phyloP scores from a whole-genome alignment of 2,113 vertebrate species.

The Noctilio leporinus region DNA sequence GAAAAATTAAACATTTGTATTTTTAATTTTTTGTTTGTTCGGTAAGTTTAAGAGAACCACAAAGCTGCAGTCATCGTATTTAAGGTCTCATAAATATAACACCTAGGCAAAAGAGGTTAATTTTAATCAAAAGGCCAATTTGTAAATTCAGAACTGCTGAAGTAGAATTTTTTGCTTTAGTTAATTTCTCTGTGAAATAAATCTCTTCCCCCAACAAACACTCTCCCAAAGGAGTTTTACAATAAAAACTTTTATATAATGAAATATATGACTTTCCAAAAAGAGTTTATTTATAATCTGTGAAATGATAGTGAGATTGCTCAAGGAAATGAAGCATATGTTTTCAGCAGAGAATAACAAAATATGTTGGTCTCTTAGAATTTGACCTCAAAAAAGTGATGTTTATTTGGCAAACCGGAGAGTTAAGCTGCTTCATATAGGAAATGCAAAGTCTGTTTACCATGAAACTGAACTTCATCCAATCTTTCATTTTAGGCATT shows the following conservation, averaged over 20 bases:
- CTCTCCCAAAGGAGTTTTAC: background rate
- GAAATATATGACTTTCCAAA: background rate
- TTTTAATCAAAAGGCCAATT: slow-evolving; percentile 47
- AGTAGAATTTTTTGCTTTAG: slow-evolving; percentile 42
- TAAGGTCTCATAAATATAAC: slow-evolving; percentile 5
- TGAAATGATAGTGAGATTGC: slow-evolving; percentile 6
- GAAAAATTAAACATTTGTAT: background rate
- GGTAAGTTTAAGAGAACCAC: slow-evolving; percentile 20
- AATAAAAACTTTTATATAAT: background rate
- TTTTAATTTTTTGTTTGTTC: background rate
- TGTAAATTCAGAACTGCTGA: slow-evolving; percentile 27
- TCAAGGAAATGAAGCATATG: slow-evolving; percentile 10
- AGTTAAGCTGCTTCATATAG: slow-evolving; percentile 67
- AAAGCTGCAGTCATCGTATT: slow-evolving; percentile 32
- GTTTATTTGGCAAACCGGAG: slow-evolving; percentile 66
- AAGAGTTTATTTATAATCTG: slow-evolving; percentile 39
- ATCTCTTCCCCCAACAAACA: slow-evolving; percentile 35
- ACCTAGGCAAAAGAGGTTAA: slow-evolving; percentile 38
- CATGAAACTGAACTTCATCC: slow-evolving; percentile 68
- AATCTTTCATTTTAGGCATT: slow-evolving; percentile 53
- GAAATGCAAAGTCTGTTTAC: slow-evolving; percentile 69
- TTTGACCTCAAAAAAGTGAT: slow-evolving; percentile 71
- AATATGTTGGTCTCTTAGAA: slow-evolving; percentile 61
- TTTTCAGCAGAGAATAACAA: slow-evolving; percentile 63
- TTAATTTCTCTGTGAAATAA: slow-evolving; percentile 54